Percentiles rank a stretch among this genome's conserved stretches.
These are phyloP conservation scores for Drosophila monieri DNA, from an alignment of 2,888 invertebrate species.

Conservation along the genomic window DNA sequence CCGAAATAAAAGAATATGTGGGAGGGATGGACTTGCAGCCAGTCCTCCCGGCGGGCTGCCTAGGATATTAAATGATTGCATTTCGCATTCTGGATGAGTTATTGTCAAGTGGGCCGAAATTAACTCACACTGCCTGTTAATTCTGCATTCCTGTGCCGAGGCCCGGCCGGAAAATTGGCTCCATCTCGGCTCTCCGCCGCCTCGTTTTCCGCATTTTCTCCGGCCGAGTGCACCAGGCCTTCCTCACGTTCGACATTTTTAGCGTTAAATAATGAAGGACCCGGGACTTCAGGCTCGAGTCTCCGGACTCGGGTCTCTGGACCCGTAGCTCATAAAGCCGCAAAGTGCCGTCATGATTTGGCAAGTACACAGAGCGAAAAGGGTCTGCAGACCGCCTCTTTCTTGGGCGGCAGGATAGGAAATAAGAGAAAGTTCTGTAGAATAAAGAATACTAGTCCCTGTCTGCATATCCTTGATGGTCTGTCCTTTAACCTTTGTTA, in stretches of 20 bases:
- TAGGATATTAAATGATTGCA: conserved; percentile 3
- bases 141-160: conserved; percentile 1
- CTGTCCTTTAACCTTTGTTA: background rate
- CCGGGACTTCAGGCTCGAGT: background rate
- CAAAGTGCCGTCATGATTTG: conserved; percentile 30
- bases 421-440: background rate
- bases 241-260: conserved; percentile 12
- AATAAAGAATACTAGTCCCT: no score
- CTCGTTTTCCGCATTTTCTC: background rate
- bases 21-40: background rate
- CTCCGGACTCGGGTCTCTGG: background rate
- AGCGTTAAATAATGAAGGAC: conserved; percentile 31
- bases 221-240: conserved; percentile 1
- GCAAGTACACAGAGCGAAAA: background rate
- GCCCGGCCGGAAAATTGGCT: conserved; percentile 10
- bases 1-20: background rate
- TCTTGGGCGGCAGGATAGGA: background rate
- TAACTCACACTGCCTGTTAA: background rate
- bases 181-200: background rate
- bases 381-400: background rate
- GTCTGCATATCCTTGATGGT: no score
- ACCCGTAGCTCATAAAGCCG: conserved; percentile 26
- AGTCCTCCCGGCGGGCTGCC: no score
- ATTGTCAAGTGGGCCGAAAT: background rate
- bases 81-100: background rate